phyloP scores from a whole-genome alignment of 2,113 vertebrate species.

The Strix uralensis region DNA sequence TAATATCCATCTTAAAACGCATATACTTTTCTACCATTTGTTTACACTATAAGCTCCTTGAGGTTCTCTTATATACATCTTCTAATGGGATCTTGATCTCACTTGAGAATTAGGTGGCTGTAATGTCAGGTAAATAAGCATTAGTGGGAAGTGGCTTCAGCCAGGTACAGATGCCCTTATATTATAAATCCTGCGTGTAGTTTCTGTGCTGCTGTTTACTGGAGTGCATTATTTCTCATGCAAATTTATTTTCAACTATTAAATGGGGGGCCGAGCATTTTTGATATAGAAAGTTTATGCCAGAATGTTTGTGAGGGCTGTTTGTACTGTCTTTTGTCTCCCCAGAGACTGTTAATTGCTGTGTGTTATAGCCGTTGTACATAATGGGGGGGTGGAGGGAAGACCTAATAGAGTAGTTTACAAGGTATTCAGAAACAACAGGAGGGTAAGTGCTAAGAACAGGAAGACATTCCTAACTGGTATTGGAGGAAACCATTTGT shows the following conservation, averaged over 20 bases:
- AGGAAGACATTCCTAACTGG: not conserved
- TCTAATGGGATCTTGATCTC: not conserved
- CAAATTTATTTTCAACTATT: not conserved
- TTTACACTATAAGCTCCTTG: not conserved
- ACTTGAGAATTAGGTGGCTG: not conserved
- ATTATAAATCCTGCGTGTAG: not conserved
- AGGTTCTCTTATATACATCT: not conserved
- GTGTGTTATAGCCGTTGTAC: not conserved
- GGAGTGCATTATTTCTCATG: not conserved
- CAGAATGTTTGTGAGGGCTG: not conserved
- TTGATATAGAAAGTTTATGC: not conserved
- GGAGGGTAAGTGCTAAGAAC: not conserved
- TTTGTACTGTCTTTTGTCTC: not conserved
- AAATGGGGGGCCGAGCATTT: not conserved
- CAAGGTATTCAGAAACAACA: not conserved
- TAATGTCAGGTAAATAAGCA: not conserved
- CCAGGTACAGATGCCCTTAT: not conserved
- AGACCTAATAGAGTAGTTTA: not conserved
- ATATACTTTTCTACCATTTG: not conserved
- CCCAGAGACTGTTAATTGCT: too few relatives aligned
- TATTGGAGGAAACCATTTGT: not conserved
- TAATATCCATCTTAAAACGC: not conserved
- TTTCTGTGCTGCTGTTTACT: not conserved
- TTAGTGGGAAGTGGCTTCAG: not conserved
- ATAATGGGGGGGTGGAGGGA: fast-evolving